Base-by-base conservation (phyloP, 2,797 vertebrate species). In the Cirrhinus mrigala region DNA sequence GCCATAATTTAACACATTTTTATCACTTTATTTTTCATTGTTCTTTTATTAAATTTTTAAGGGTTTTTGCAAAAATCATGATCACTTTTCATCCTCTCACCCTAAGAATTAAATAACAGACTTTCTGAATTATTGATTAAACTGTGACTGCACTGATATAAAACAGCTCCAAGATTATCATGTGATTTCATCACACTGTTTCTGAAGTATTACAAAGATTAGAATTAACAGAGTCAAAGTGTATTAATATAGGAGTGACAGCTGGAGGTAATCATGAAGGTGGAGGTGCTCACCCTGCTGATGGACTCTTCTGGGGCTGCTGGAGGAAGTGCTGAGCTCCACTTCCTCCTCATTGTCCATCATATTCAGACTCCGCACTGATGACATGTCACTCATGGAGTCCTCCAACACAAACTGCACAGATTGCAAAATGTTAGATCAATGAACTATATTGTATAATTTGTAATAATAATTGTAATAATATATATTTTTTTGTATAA, bases 341-440 rank as follows among this genome's bases (percentile, higher is more conserved):
- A 73, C 16, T 0, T 92, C 92, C 2, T 93, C 93, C 20, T 87
- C 58, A 82, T 90, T 90, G 15, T 94, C 95, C 3, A 91, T 90
- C 54, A 93, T 93, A 85, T 90, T 94, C 58, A 73, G 80, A 37
- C 92, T 93, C 37, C 89, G 80, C 52, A 86, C 90, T 1, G 93
- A 94, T 40, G 93, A 90, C 79, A 90, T 92, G 87, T 92, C 93
- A 90, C 92, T 93, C 87, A 89, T 69, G 48, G 93, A 93, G 84
- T 94, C 91, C 8, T 88, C 74, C 52, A 89, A 16, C 70, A 88
- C 88, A 58, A 87, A 74, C 95, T 95, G 89, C 83, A 86, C 56
- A 56, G 12, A 82, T 81, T 20, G 15, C 8, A 37, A 74, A 24
- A 2, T 0, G 52, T 62, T 24, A 40, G 6, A 66, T 69, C 12